Evolutionary conservation across 1,140 invertebrate genomes (phyloP).

Genomic region (Procambarus virginalis): DNA sequence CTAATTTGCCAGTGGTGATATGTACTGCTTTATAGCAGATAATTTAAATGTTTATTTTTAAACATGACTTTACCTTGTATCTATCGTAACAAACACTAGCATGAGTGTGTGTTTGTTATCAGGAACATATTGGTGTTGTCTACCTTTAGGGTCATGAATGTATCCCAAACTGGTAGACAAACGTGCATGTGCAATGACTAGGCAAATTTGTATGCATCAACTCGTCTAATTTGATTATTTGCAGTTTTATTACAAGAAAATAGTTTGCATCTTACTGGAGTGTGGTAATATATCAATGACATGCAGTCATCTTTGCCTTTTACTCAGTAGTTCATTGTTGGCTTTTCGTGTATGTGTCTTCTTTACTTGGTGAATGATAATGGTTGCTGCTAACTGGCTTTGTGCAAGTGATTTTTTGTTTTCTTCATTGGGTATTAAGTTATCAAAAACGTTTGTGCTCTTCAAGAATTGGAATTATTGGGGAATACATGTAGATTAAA

Average conservation of each 20-base stretch:
- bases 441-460: neutral
- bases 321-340: constrained; percentile 23
- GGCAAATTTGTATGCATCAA: constrained; percentile 30
- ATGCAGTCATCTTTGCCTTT: constrained; percentile 9
- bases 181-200: constrained; percentile 55
- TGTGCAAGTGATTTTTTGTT: neutral
- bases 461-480: neutral
- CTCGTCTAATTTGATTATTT: constrained; percentile 15
- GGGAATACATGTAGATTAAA: neutral
- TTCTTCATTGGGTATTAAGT: neutral
- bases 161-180: constrained; percentile 6
- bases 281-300: constrained; percentile 24
- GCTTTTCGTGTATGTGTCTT: constrained; percentile 30
- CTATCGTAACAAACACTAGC: constrained; percentile 7
- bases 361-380: constrained; percentile 21
- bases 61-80: constrained; percentile 19
- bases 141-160: neutral
- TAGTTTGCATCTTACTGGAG: constrained; percentile 25
- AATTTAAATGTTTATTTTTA: constrained; percentile 11
- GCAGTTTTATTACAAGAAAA: neutral
- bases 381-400: neutral
- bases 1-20: constrained; percentile 23
- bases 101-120: constrained; percentile 30
- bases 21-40: constrained; percentile 27
- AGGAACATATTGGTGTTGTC: constrained; percentile 13